Base-by-base conservation (phyloP, 2,888 invertebrate genomes). In the Thumatha senex region DNA sequence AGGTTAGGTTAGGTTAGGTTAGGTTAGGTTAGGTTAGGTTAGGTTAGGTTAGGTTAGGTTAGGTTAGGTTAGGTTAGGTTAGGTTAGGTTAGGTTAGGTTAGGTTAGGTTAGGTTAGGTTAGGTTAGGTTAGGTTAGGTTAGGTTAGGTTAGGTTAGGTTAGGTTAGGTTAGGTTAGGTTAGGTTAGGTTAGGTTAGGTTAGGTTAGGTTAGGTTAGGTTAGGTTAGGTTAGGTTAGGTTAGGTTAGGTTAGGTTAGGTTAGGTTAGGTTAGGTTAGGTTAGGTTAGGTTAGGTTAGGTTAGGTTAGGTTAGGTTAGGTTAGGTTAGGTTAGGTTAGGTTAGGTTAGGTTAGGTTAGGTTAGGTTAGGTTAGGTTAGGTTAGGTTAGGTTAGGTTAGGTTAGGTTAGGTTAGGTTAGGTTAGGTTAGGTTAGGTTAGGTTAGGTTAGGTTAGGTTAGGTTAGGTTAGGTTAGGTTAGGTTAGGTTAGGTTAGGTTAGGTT, bases 301-400 rank as follows among this genome's bases (percentile, higher is more conserved):
- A 55, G 55, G 55, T 55, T 55, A 59, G 63, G 63, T 64, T 64
- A 60, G 64, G 64, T 64, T 65, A 59, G 64, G 64, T 56, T 56
- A 56, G 54, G 56, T 61, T 56, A 54, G 60, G 55, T 56, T 52
- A 52, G 56, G 62, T 51, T 54, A n/a, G n/a, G n/a, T n/a, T n/a
- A n/a, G n/a, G 62, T 62, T 55, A 51, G 62, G 57, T 57, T 56
- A 51, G 61, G 58, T 56, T 56, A 50, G 61, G 57, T 58, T 60
- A 56, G 59, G 63, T 56, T 62, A 54, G 59, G 63, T 48, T 45
- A 44, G 43, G 43, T 44, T 47, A 44, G 46, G 44, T 46, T 43
- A 44, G 50, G 44, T 36, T 36, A 36, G 36, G 45, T 36, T 36
- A 36, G 36, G 31, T 46, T 46, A 38, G 24, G 24, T 46, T 46